Evolutionary conservation across 2,113 vertebrate species (phyloP), one percentile per base, ranked within the genome.

Genomic region (Gadus macrocephalus): DNA sequence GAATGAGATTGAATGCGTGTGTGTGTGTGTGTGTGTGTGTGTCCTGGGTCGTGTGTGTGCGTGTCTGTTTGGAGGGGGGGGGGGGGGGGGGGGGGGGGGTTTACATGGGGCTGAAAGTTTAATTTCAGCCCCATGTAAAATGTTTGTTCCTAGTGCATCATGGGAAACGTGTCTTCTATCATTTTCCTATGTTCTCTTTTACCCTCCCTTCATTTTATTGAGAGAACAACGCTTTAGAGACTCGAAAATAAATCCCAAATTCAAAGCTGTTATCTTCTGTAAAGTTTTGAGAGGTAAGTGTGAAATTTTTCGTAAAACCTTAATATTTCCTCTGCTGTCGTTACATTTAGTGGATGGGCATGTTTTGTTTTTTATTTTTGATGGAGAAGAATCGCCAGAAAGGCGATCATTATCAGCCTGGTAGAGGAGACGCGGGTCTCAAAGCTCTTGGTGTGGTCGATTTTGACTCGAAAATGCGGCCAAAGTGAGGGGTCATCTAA

Each of bases 201-300:
- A 28, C 75, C 27, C 81, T 80, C 72, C 85, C 82, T 86, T 84
- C 80, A 68, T 89, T 86, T 87, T 89, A 88, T 85, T 67, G 84
- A 74, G 89, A 86, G 85, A 89, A 89, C 89, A 88, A 89, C 86
- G 86, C 88, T 85, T 86, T 74, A 80, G 73, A 81, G 68, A 85
- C 80, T 74, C 77, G 75, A 89, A 69, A 88, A 75, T 72, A 80
- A 71, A 72, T 79, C 80, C 76, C 15, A 15, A 61, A 76, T 80
- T 86, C 74, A 20, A 49, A 73, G 75, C 82, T 53, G 31, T 64
- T 68, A 75, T 85, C 66, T 78, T n/a, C 78, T 66, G 35, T 60
- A 5, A 73, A 83, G 15, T 85, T 84, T 77, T 72, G 63, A 20
- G 63, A 88, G 89, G 89, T 90, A 64, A 64, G 89, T 78, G 61